phyloP scores from a whole-genome alignment of 2,113 vertebrate species.

The Solea solea region DNA sequence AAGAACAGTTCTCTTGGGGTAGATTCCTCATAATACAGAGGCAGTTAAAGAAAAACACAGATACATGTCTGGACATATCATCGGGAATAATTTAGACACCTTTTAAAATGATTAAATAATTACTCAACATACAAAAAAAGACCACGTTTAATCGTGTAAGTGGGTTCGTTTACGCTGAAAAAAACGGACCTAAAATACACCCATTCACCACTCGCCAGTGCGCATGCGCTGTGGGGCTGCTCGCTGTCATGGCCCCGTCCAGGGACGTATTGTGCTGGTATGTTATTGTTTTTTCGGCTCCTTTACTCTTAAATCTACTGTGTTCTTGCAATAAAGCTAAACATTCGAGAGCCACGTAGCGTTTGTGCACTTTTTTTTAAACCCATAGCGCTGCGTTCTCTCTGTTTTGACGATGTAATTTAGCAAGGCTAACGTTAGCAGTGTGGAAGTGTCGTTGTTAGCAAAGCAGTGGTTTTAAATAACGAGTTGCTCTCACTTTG shows the following conservation, averaged over 20 bases:
- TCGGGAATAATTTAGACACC: too few species aligned
- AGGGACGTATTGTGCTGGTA: slow-evolving; percentile 54
- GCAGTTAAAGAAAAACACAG: too few species aligned
- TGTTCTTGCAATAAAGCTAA: neutral
- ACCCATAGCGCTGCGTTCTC: neutral
- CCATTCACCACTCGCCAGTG: neutral
- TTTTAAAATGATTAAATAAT: too few species aligned
- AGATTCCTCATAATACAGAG: too few species aligned
- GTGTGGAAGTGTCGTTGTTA: neutral
- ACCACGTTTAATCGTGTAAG: too few species aligned
- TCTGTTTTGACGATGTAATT: neutral
- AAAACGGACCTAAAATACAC: neutral
- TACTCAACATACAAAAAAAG: too few species aligned
- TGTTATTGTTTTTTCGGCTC: slow-evolving; percentile 37
- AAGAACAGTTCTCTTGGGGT: too few species aligned
- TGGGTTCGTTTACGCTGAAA: too few species aligned
- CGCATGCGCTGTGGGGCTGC: slow-evolving; percentile 53
- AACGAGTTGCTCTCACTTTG: neutral
- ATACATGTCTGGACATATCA: too few species aligned
- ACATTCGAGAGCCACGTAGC: rapidly evolving
- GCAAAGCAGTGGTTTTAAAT: neutral
- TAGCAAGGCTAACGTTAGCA: slow-evolving; percentile 45
- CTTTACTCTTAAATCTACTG: rapidly evolving
- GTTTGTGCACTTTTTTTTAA: rapidly evolving
- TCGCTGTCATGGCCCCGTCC: slow-evolving; percentile 54